Evolutionary conservation across 2,797 vertebrate genomes (phyloP), one percentile per base, ranked within the genome.

Genomic region (Anguilla pacifica): DNA sequence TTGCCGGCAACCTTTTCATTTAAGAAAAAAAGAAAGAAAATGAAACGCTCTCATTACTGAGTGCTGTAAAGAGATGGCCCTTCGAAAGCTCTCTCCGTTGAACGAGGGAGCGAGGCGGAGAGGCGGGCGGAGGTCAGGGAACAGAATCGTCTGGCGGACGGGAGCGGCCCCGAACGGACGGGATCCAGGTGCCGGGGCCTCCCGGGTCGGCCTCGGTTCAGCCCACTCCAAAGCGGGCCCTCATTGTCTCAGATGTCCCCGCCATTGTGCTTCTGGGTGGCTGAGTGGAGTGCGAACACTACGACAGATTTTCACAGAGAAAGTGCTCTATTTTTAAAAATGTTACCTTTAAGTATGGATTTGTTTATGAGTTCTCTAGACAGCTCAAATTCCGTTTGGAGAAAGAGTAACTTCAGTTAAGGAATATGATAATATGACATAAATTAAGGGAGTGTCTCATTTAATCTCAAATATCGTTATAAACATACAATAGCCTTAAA

Each of bases 111-210:
- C 5, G 82, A 86, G 87, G 15, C 13, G 39, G n/a, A 49, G 17
- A 31, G 81, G 64, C 31, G 49, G 67, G 81, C 70, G 61, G 88
- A 87, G 86, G 88, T 90, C 86, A 86, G 64, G 74, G 89, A 90
- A 89, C 89, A 90, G 87, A 90, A 87, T 89, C 70, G 85, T 88
- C 25, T 55, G 84, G 35, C 19, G 86, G 87, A 85, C 39, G 25
- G 64, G 90, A 95, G 94, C 94, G 92, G 93, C 6, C 53, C 53
- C 81, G 55, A 90, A 85, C n/a, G 86, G 88, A 46, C 9, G 43
- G 83, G 85, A 83, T 91, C 86, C 86, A 88, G 86, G 87, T 88
- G 85, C 51, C 43, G n/a, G 61, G 87, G 88, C 86, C 86, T 90
- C 86, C 25, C 77, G 61, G 74, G 64, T 91, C 67, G 89, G 83